Evolutionary conservation across 2,888 invertebrate species (phyloP).

Genomic region (Smittia sp.): DNA sequence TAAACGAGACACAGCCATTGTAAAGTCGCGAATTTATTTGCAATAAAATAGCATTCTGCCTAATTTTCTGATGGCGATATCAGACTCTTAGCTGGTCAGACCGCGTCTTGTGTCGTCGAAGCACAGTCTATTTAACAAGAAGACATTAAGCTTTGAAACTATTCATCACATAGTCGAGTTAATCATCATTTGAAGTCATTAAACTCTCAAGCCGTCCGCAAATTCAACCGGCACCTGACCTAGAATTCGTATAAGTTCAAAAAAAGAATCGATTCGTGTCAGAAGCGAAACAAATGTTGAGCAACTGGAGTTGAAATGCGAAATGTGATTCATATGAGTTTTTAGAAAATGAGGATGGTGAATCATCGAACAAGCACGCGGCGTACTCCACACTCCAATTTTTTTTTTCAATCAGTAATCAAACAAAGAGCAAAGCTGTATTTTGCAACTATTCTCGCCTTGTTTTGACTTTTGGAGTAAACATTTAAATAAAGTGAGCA

Average conservation of each 20-base stretch:
- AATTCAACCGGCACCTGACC: too few species aligned
- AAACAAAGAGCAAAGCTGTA: background rate
- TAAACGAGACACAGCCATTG: too few species aligned
- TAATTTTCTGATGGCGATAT: too few species aligned
- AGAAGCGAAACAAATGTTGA: background rate
- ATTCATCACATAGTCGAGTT: too few species aligned
- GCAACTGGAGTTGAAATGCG: background rate
- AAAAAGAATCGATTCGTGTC: background rate
- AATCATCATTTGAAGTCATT: too few species aligned
- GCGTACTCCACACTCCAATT: background rate
- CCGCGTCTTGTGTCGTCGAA: too few species aligned
- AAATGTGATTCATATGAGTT: background rate
- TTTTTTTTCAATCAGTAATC: background rate
- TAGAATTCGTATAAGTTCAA: background rate
- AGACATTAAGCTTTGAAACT: too few species aligned
- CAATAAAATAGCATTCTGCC: too few species aligned
- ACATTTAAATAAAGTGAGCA: background rate
- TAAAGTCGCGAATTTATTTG: too few species aligned
- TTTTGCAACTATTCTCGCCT: background rate
- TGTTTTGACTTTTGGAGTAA: background rate
- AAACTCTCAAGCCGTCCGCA: too few species aligned
- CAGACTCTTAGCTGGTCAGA: too few species aligned
- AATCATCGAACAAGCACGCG: background rate
- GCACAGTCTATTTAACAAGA: too few species aligned
- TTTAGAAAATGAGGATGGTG: background rate